A percentile compares a stretch with the other conserved stretches of the same genome.
Evolutionary conservation across 2,888 invertebrate species (phyloP).

Genomic region (Saturnia pavonia): DNA sequence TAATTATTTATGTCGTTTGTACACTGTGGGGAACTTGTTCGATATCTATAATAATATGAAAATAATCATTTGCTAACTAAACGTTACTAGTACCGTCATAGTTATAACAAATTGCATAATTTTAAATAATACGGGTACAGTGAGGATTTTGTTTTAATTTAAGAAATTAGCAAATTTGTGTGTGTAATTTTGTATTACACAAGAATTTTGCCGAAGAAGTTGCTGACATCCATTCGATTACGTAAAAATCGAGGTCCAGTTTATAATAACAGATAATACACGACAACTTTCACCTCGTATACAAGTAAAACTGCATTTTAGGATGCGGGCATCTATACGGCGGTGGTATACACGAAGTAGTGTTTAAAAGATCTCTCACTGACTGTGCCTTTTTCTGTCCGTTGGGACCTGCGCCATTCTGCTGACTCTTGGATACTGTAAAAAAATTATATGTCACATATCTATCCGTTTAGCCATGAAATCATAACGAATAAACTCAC

Average conservation of each 20-base stretch:
- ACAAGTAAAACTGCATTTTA: conserved; percentile 90
- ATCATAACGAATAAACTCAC: neutral
- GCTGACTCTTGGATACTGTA: conserved; percentile 70
- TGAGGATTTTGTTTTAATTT: neutral
- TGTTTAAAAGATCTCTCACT: conserved; percentile 87
- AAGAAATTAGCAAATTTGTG: neutral
- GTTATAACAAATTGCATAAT: neutral
- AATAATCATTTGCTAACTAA: neutral
- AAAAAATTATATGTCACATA: conserved; percentile 15
- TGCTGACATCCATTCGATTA: neutral
- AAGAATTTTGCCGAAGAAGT: neutral
- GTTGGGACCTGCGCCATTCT: conserved; percentile 41
- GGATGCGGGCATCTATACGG: conserved; percentile 92
- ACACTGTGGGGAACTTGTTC: too few species aligned
- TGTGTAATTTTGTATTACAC: neutral
- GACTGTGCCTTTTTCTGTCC: conserved; percentile 78
- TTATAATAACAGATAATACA: neutral
- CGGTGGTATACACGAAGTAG: conserved; percentile 90
- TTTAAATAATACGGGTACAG: neutral
- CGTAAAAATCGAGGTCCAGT: conserved; percentile 12
- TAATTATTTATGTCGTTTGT: too few species aligned
- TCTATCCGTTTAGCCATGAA: neutral
- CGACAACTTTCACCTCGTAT: conserved; percentile 83
- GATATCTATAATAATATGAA: neutral
- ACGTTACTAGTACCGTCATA: neutral